phyloP scores from a whole-genome alignment of 2,113 vertebrate genomes.

The Sakesphorus luctuosus region DNA sequence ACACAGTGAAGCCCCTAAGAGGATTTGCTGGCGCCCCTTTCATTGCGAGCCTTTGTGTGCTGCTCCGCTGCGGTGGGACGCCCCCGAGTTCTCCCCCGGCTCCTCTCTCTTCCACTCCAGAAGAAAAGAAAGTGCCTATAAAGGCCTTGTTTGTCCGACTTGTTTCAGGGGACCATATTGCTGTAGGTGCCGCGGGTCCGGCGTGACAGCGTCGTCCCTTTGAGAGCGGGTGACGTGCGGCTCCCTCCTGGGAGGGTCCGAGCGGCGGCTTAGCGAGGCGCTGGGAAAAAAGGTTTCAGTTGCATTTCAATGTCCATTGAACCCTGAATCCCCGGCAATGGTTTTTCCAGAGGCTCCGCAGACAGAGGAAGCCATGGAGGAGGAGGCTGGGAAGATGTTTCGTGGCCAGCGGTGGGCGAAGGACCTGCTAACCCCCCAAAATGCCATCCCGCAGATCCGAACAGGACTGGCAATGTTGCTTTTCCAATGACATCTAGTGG shows the following conservation, averaged over 20 bases:
- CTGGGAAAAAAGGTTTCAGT: constrained; percentile 63
- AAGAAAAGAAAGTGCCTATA: constrained; percentile 69
- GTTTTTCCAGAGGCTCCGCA: background rate
- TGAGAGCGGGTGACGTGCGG: constrained; percentile 27
- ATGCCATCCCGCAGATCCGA: background rate
- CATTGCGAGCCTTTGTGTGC: constrained; percentile 58
- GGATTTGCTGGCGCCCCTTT: constrained; percentile 72
- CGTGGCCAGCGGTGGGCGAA: background rate
- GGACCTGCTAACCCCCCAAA: background rate
- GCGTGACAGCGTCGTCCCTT: constrained; percentile 15
- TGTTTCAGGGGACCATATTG: constrained; percentile 49
- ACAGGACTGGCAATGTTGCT: background rate
- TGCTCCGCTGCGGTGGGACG: constrained; percentile 33
- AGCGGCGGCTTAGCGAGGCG: background rate
- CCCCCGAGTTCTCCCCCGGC: constrained; percentile 51
- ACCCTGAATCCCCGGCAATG: background rate
- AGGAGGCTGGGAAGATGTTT: constrained; percentile 27
- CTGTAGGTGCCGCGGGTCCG: constrained; percentile 44
- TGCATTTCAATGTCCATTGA: constrained; percentile 70
- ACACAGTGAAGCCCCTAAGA: constrained; percentile 65
- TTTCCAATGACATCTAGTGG: constrained; percentile 67
- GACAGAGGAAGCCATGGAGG: constrained; percentile 42
- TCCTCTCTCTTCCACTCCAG: constrained; percentile 52
- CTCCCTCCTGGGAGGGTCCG: constrained; percentile 59
- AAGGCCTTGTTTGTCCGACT: constrained; percentile 62